These are phyloP conservation scores for Fragariocoptes setiger DNA, from an alignment of 1,140 invertebrate species.

Conservation along the genomic window DNA sequence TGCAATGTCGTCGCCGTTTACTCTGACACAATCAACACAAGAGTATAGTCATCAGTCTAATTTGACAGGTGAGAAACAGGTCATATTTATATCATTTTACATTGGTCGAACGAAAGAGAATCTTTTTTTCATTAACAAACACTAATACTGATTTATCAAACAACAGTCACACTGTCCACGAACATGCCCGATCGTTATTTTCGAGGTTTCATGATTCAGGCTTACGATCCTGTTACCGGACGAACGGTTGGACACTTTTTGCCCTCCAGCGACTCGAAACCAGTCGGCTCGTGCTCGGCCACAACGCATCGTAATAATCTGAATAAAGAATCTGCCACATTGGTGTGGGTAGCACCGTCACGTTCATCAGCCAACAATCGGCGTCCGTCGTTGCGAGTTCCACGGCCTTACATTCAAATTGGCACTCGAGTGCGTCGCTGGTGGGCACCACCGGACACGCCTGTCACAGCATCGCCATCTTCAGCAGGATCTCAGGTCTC, in stretches of 20 bases:
- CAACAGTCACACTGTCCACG: slow-evolving; percentile 1
- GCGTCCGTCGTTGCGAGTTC: no score
- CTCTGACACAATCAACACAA: slow-evolving; percentile 6
- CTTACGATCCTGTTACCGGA: slow-evolving; percentile 29
- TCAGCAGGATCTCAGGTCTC: no score
- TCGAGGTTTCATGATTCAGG: slow-evolving; percentile 45
- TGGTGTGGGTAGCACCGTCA: slow-evolving; percentile 38
- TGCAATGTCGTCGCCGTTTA: slow-evolving; percentile 3
- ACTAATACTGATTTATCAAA: slow-evolving; percentile 5
- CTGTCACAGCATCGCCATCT: no score
- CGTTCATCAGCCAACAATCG: no score
- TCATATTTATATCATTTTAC: no score
- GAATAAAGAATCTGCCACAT: slow-evolving; percentile 31
- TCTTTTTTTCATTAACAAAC: no score
- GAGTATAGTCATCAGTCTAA: no score
- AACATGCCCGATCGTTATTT: slow-evolving; percentile 16
- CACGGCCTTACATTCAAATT: no score
- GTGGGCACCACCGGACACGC: no score
- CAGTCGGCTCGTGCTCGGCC: slow-evolving; percentile 36
- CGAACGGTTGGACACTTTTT: slow-evolving; percentile 31
- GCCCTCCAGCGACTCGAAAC: slow-evolving; percentile 31
- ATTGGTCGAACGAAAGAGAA: no score
- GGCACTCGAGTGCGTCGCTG: no score
- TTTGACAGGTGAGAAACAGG: no score
- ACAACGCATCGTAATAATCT: slow-evolving; percentile 38